phyloP scores from a whole-genome alignment of 2,888 invertebrate species.

The Branchellion lobata region DNA sequence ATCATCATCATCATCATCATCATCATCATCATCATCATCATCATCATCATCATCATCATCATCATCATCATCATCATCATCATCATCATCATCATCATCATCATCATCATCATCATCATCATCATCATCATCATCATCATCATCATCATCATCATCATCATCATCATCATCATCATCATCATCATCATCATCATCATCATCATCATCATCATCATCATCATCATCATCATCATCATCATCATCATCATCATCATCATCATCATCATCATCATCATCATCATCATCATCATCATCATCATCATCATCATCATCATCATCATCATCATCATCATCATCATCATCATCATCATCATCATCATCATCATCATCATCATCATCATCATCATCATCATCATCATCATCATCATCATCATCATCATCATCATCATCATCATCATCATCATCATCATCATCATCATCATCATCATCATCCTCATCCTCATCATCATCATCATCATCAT shows the following conservation, averaged over 20 bases:
- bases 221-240: slow-evolving; percentile 27
- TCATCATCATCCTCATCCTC: neutral
- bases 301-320: slow-evolving; percentile 27
- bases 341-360: neutral
- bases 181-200: slow-evolving; percentile 27
- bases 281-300: slow-evolving; percentile 29
- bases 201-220: slow-evolving; percentile 29
- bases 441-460: slow-evolving; percentile 12
- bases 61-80: slow-evolving; percentile 29
- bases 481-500: too few species aligned
- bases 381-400: slow-evolving; percentile 4
- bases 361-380: neutral
- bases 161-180: slow-evolving; percentile 29
- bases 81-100: slow-evolving; percentile 29
- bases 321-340: slow-evolving; percentile 29
- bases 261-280: slow-evolving; percentile 27
- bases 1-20: slow-evolving; percentile 27
- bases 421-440: slow-evolving; percentile 24
- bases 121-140: slow-evolving; percentile 29
- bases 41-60: slow-evolving; percentile 27
- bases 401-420: slow-evolving; percentile 27
- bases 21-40: slow-evolving; percentile 29
- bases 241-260: slow-evolving; percentile 29
- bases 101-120: slow-evolving; percentile 27
- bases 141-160: slow-evolving; percentile 27